Evolutionary conservation across 2,888 invertebrate species (phyloP).

Genomic region (Drosophila imparisetae): DNA sequence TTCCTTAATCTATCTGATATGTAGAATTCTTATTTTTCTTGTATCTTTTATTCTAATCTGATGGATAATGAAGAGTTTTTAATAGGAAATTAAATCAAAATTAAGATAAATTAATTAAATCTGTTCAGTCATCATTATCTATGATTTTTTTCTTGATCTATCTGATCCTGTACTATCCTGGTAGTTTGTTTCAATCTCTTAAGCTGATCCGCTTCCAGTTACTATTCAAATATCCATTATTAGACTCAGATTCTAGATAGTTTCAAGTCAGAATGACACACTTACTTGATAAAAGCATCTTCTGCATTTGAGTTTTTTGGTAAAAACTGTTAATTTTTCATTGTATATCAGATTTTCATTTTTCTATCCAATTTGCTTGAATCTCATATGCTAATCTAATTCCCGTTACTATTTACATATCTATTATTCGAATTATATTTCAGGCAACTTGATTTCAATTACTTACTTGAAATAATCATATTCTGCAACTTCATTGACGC

Average conservation of each 20-base stretch:
- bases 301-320: not conserved
- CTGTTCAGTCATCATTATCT: not conserved
- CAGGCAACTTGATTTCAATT: not conserved
- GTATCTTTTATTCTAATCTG: not conserved
- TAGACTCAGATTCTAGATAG: not conserved
- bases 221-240: not conserved
- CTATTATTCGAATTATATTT: not conserved
- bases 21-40: not conserved
- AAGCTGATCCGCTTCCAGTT: not conserved
- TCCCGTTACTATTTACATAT: not conserved
- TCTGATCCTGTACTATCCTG: not conserved
- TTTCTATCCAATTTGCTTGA: too few species aligned
- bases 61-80: too few species aligned
- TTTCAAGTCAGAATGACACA: not conserved
- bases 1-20: rapidly evolving
- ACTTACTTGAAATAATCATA: not conserved
- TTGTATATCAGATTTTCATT: not conserved
- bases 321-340: not conserved
- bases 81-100: too few species aligned
- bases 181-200: not conserved
- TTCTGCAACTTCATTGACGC: not conserved
- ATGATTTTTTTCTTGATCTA: not conserved
- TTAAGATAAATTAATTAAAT: not conserved
- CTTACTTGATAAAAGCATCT: not conserved
- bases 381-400: not conserved